Evolutionary conservation across 2,797 vertebrate genomes (phyloP).

Genomic region (Ceryle rudis): DNA sequence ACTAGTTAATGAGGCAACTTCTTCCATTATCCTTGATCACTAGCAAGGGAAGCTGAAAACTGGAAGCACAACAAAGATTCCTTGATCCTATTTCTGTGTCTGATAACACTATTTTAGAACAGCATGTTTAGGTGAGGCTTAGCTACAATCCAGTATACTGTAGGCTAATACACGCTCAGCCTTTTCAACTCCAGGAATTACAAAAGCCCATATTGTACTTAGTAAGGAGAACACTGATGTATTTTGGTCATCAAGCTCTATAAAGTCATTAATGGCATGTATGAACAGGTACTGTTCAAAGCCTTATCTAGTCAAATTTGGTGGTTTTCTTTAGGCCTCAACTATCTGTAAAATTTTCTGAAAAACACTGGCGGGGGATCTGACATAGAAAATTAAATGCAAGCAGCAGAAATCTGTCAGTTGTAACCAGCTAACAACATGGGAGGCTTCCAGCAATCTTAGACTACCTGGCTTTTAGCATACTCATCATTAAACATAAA

Average conservation of each 20-base stretch:
- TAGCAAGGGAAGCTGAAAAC: background rate
- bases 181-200: background rate
- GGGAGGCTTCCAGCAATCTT: background rate
- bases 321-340: background rate
- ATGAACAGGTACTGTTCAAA: background rate
- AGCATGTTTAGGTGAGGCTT: background rate
- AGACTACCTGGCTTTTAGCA: background rate
- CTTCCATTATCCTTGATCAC: background rate
- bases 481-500: background rate
- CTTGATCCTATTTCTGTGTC: background rate
- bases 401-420: background rate
- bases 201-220: background rate
- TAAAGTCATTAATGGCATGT: background rate
- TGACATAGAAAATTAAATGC: background rate
- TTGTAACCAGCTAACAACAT: background rate
- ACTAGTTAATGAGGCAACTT: background rate
- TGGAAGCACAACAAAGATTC: background rate
- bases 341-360: background rate
- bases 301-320: background rate
- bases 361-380: background rate
- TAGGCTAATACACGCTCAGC: background rate
- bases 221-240: background rate
- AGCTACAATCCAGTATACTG: background rate
- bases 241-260: background rate
- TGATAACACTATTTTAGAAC: background rate